Conservation (phyloP, 2,113 vertebrate species). For the Pogonocichla stellata region DNA sequence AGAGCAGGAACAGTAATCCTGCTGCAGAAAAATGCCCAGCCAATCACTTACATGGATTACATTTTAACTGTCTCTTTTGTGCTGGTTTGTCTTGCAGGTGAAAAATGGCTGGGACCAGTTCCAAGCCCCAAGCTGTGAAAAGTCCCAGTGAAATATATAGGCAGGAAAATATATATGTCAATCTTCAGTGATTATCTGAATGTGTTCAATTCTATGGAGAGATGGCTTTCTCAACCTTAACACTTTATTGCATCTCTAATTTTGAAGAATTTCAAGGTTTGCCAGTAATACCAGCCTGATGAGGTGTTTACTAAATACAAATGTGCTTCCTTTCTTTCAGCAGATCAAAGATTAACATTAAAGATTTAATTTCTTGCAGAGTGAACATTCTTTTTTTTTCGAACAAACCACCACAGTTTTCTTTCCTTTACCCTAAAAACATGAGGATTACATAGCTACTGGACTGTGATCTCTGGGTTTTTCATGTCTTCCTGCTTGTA, state of each 20-base stretch:
- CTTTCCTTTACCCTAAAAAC: neutral
- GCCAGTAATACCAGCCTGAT: neutral
- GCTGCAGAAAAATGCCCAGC: neutral
- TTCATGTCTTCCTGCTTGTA: neutral
- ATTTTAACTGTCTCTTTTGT: neutral
- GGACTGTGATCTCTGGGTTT: neutral
- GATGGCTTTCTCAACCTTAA: neutral
- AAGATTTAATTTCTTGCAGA: neutral
- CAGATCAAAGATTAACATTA: neutral
- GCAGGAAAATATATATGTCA: neutral
- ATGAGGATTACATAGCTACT: neutral
- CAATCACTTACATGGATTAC: neutral
- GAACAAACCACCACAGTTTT: neutral
- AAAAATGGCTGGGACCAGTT: constrained; percentile 77
- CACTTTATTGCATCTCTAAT: neutral
- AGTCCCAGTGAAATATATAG: neutral
- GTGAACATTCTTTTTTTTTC: neutral
- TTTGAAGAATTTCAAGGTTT: neutral
- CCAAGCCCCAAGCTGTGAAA: constrained; percentile 53
- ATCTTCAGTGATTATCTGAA: neutral
- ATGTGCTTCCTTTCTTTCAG: neutral
- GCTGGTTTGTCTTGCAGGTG: constrained; percentile 62
- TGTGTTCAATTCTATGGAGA: neutral
- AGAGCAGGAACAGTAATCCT: neutral
- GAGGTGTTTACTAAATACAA: neutral